phyloP scores from a whole-genome alignment of 2,888 invertebrate genomes.

The Octonoba sinensis region DNA sequence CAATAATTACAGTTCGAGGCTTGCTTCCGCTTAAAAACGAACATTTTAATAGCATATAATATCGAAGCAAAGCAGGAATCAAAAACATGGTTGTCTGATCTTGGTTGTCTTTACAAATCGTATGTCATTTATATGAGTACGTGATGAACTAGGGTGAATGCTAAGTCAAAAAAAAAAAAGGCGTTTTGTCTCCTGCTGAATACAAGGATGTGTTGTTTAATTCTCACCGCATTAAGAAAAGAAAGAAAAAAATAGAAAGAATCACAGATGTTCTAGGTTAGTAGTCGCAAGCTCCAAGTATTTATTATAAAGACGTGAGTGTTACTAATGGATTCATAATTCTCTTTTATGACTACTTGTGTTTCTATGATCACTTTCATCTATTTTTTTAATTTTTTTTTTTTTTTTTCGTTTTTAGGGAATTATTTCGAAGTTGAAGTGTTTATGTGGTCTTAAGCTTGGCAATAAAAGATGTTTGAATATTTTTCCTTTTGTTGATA shows the following conservation, averaged over 20 bases:
- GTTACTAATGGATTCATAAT: conserved; percentile 52
- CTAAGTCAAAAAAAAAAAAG: conserved; percentile 39
- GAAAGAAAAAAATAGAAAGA: not conserved
- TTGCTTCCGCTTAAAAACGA: conserved; percentile 37
- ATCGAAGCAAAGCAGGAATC: conserved; percentile 13
- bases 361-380: too few species aligned
- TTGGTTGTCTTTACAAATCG: conserved; percentile 46
- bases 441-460: too few species aligned
- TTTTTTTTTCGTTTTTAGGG: too few species aligned
- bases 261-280: conserved; percentile 17
- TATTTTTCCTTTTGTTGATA: too few species aligned
- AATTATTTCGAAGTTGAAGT: too few species aligned
- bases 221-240: not conserved
- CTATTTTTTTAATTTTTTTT: too few species aligned
- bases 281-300: conserved; percentile 18
- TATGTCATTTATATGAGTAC: conserved; percentile 14
- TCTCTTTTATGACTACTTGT: conserved; percentile 25
- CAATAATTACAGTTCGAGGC: conserved; percentile 22
- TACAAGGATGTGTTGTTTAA: conserved; percentile 21
- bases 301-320: conserved; percentile 55
- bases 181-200: conserved; percentile 13
- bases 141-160: conserved; percentile 42
- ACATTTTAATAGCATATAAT: conserved; percentile 36
- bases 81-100: conserved; percentile 26
- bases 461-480: too few species aligned